A percentile compares a stretch with the other conserved stretches of the same genome.
Conservation (phyloP, 2,113 vertebrate species). For the Cyphomyrus plagiostoma region DNA sequence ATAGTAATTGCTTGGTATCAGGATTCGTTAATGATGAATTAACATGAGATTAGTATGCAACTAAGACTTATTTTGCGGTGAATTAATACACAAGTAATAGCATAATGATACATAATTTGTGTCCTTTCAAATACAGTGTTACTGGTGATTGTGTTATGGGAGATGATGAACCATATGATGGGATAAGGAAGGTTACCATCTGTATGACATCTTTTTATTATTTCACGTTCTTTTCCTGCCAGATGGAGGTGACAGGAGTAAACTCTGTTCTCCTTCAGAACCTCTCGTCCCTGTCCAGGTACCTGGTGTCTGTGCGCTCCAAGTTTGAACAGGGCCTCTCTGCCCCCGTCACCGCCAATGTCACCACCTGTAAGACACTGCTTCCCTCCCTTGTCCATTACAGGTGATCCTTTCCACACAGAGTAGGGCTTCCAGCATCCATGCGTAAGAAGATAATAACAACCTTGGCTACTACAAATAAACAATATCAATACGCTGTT, state of each 20-base stretch:
- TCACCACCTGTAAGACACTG: constrained; percentile 79
- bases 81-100: neutral
- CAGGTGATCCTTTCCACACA: neutral
- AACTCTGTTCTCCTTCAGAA: constrained; percentile 67
- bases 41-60: neutral
- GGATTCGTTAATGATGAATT: neutral
- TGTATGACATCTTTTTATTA: neutral
- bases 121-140: neutral
- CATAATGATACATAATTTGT: neutral
- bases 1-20: no score
- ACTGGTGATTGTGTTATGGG: neutral
- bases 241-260: constrained; percentile 72
- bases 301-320: constrained; percentile 70
- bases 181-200: neutral
- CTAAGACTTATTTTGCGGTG: neutral
- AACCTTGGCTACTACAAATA: neutral
- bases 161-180: neutral
- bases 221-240: constrained; percentile 14
- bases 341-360: constrained; percentile 59
- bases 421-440: neutral
- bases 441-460: neutral
- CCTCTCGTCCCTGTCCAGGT: constrained; percentile 78
- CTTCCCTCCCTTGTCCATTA: neutral
- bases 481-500: neutral
- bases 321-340: constrained; percentile 67